Evolutionary conservation across 64 coral and sea anemone species (phyloP).

Genomic region (Montipora cactus): DNA sequence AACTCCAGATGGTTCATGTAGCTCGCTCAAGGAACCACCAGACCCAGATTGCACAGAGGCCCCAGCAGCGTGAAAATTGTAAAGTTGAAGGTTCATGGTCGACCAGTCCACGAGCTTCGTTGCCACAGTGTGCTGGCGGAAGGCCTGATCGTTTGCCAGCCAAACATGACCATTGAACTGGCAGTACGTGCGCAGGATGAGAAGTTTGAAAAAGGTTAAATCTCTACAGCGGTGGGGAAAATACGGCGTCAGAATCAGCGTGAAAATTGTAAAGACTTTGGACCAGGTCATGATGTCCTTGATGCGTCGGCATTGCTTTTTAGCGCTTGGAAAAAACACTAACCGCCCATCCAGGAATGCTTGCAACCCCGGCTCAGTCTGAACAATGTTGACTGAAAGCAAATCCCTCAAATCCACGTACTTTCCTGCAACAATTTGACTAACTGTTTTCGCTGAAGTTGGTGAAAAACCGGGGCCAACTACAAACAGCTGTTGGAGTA

Average conservation of each 20-base stretch:
- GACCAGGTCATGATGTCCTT: slow-evolving; percentile 49
- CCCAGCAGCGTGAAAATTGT: slow-evolving; percentile 59
- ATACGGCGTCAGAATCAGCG: background rate
- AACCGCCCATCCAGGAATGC: slow-evolving; percentile 31
- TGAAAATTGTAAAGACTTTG: slow-evolving; percentile 44
- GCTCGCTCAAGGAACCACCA: background rate
- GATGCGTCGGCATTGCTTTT: background rate
- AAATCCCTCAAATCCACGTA: slow-evolving; percentile 54
- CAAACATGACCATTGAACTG: slow-evolving; percentile 36
- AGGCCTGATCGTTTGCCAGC: slow-evolving; percentile 40
- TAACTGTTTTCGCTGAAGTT: slow-evolving; percentile 32
- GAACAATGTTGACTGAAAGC: slow-evolving; percentile 29
- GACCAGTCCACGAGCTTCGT: slow-evolving; percentile 33
- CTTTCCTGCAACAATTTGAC: slow-evolving; percentile 51
- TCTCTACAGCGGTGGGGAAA: slow-evolving; percentile 46
- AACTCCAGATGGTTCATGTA: slow-evolving; percentile 4
- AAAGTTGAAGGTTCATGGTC: slow-evolving; percentile 24
- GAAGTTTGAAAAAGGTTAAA: slow-evolving; percentile 4
- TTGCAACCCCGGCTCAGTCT: slow-evolving; percentile 31
- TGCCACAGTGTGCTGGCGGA: slow-evolving; percentile 40
- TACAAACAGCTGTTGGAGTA: slow-evolving; percentile 23
- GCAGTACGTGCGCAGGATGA: slow-evolving; percentile 32
- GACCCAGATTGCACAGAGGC: slow-evolving; percentile 11
- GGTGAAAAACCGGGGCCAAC: slow-evolving; percentile 46
- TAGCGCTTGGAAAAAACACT: slow-evolving; percentile 18